Percentiles rank a stretch among this genome's conserved stretches.
These are phyloP conservation scores for Porites cylindrica DNA, from an alignment of 92 coral and sea anemone genomes.

Conservation along the genomic window DNA sequence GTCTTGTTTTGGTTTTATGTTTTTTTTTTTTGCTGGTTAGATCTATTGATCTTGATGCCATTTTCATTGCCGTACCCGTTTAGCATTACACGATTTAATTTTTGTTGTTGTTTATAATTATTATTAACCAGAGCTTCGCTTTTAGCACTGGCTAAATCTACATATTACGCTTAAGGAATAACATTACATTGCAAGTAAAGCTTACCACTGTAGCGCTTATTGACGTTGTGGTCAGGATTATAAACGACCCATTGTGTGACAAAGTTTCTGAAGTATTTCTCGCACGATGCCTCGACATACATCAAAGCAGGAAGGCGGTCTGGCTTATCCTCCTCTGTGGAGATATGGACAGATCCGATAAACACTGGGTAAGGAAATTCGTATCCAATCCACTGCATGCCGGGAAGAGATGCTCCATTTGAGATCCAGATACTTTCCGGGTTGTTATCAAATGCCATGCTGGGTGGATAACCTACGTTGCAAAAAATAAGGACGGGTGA, in stretches of 20 bases:
- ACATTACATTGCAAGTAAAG: too few species aligned
- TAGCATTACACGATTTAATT: too few species aligned
- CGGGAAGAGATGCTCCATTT: conserved; percentile 95
- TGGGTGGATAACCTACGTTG: conserved; percentile 86
- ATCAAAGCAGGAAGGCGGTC: conserved; percentile 92
- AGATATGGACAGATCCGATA: conserved; percentile 88
- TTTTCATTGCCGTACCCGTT: too few species aligned
- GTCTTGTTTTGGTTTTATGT: too few species aligned
- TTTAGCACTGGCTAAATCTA: background rate
- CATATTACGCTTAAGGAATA: too few species aligned
- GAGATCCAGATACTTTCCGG: conserved; percentile 96
- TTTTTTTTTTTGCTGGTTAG: too few species aligned
- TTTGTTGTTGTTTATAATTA: too few species aligned
- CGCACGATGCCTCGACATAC: conserved; percentile 98
- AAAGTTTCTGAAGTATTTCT: conserved; percentile 92
- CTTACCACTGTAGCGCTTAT: conserved; percentile 88
- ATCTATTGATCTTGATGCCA: too few species aligned
- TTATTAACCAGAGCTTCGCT: background rate
- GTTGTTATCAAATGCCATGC: conserved; percentile 98
- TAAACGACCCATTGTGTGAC: conserved; percentile 91
- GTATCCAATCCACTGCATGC: conserved; percentile 98
- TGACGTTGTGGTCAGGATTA: conserved; percentile 79
- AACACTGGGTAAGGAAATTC: conserved; percentile 91
- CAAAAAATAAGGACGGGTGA: background rate
- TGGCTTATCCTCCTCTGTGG: conserved; percentile 92